Conservation (phyloP, 2,113 vertebrate species). For the Rhegmatorhina hoffmannsi region DNA sequence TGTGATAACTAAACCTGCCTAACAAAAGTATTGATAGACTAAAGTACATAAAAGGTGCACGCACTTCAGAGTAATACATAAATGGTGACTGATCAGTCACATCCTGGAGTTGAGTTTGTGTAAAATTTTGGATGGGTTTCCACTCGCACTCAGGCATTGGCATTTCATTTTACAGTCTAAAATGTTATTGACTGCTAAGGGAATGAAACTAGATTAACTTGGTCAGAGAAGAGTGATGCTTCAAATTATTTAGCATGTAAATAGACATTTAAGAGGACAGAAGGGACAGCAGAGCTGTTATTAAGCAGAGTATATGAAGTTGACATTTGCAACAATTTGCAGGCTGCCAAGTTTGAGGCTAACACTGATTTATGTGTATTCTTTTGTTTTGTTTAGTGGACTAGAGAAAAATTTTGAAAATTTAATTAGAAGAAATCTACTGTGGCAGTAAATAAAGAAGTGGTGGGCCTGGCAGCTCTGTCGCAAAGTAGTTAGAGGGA, state of each 20-base stretch:
- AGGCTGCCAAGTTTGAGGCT: constrained; percentile 11
- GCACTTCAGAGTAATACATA: not conserved
- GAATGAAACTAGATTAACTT: constrained; percentile 5
- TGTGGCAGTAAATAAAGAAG: not conserved
- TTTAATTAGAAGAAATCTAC: constrained; percentile 18
- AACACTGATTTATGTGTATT: not conserved
- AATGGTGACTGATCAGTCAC: not conserved
- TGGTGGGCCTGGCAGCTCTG: not conserved
- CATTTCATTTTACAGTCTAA: constrained; percentile 2
- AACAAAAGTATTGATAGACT: not conserved
- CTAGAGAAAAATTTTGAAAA: constrained; percentile 3
- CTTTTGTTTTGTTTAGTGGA: constrained; percentile 1
- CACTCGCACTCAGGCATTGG: rapidly evolving
- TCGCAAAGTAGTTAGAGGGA: not conserved
- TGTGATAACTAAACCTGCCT: not conserved
- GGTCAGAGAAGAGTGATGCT: constrained; percentile 1
- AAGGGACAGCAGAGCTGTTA: constrained; percentile 25
- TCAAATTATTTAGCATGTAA: constrained; percentile 22
- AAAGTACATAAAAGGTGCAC: not conserved
- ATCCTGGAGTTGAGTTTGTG: not conserved
- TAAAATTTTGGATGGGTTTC: not conserved
- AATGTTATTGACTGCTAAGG: not conserved
- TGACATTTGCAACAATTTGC: constrained; percentile 36
- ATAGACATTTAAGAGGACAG: constrained; percentile 36
- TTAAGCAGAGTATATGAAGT: not conserved